These are phyloP conservation scores for Bubo scandiacus DNA, from an alignment of 2,113 vertebrate genomes.

Conservation along the genomic window DNA sequence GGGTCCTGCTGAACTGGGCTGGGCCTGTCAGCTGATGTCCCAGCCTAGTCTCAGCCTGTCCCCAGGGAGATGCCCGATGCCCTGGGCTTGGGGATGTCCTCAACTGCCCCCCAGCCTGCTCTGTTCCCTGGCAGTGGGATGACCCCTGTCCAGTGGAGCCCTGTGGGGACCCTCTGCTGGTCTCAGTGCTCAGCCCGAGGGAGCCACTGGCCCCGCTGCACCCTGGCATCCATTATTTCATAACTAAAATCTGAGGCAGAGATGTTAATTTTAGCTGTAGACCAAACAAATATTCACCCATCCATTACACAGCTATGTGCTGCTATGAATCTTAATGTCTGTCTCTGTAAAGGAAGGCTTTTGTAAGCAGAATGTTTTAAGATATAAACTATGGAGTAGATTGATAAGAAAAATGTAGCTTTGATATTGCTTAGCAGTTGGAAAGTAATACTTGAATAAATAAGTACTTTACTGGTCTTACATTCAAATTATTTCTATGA, in stretches of 20 bases:
- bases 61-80: accelerated
- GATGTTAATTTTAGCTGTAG: background rate
- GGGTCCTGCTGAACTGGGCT: background rate
- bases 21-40: background rate
- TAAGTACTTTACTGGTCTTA: background rate
- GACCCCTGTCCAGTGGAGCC: too few relatives aligned
- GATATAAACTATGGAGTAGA: background rate
- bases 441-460: background rate
- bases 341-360: background rate
- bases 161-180: accelerated
- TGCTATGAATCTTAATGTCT: background rate
- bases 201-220: background rate
- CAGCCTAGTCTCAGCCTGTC: background rate
- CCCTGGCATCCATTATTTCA: background rate
- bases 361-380: background rate
- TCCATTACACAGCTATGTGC: background rate
- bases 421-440: background rate
- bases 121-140: too few relatives aligned
- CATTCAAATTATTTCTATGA: background rate
- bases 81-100: background rate
- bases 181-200: background rate
- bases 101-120: background rate
- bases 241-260: background rate
- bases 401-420: background rate
- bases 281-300: background rate